These are phyloP conservation scores for Eremophila alpestris DNA, from an alignment of 2,797 vertebrate genomes.

Conservation along the genomic window DNA sequence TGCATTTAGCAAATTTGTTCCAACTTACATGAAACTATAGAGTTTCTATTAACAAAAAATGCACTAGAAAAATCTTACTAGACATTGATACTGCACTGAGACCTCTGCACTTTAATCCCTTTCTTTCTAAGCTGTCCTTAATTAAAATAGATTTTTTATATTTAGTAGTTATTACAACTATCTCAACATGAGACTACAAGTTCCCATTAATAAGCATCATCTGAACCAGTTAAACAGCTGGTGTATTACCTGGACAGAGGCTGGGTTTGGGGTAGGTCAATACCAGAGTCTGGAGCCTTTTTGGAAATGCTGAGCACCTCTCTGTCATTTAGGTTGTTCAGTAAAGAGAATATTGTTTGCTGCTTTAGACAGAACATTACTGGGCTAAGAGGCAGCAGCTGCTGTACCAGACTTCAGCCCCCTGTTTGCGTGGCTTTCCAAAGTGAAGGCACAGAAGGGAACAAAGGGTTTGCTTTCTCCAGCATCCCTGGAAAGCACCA, in stretches of 20 bases:
- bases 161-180: background rate
- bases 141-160: background rate
- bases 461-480: accelerated
- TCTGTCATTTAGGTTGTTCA: background rate
- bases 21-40: background rate
- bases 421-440: background rate
- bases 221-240: background rate
- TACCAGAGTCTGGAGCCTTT: background rate
- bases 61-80: background rate
- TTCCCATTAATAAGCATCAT: background rate
- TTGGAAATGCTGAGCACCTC: background rate
- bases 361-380: background rate
- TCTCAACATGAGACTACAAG: background rate
- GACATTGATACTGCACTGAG: background rate
- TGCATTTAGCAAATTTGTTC: background rate
- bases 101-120: background rate
- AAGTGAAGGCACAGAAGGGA: background rate
- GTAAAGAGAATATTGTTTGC: background rate
- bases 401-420: background rate
- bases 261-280: background rate
- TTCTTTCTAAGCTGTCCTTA: background rate
- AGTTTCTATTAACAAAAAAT: background rate
- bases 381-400: background rate
- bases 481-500: background rate
- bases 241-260: background rate